Evolutionary conservation across 2,888 invertebrate genomes (phyloP).

Genomic region (Erebia aethiops): DNA sequence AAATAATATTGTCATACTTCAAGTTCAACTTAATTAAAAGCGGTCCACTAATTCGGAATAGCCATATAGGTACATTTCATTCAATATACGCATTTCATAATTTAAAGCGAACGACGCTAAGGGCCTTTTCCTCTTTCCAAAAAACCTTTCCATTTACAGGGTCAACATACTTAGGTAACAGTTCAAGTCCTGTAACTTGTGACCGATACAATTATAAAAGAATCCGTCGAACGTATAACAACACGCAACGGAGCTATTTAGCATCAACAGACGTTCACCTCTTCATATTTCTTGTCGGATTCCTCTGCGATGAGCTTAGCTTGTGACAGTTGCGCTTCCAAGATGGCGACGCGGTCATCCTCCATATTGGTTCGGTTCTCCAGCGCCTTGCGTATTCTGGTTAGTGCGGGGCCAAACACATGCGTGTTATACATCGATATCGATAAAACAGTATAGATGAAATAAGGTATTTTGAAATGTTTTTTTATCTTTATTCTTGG

Average conservation of each 20-base stretch:
- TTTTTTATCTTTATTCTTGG: constrained; percentile 9
- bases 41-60: too few species aligned
- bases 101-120: too few species aligned
- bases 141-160: too few species aligned
- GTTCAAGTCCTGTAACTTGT: too few species aligned
- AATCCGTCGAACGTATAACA: constrained; percentile 15
- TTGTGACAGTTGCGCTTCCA: constrained; percentile 99
- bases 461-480: constrained; percentile 28
- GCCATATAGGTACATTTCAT: too few species aligned
- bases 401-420: constrained; percentile 82
- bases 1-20: too few species aligned
- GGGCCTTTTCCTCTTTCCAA: too few species aligned
- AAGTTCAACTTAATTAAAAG: too few species aligned
- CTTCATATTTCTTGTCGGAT: constrained; percentile 99
- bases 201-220: neutral
- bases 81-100: too few species aligned
- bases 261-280: constrained; percentile 86
- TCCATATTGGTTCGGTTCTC: constrained; percentile 99
- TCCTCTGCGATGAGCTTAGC: constrained; percentile 99
- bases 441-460: constrained; percentile 47
- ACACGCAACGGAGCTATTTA: constrained; percentile 20
- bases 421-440: constrained; percentile 79
- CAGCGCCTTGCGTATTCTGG: constrained; percentile 98
- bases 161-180: too few species aligned
- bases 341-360: constrained; percentile 98